Conservation (phyloP, 2,888 invertebrate species). For the Rhagium mordax region DNA sequence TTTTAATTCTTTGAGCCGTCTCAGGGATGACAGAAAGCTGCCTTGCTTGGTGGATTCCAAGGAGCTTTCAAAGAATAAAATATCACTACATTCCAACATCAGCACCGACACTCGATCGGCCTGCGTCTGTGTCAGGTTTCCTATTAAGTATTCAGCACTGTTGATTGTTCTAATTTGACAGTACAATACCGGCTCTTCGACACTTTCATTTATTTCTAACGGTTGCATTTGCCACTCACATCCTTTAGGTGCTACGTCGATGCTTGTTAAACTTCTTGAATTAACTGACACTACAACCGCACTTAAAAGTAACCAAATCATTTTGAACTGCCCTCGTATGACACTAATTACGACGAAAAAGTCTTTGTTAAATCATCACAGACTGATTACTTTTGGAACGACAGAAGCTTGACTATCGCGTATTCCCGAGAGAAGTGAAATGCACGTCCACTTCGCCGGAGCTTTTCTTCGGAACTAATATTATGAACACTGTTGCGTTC, state of each 20-base stretch:
- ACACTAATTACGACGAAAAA: conserved; percentile 21
- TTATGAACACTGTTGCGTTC: conserved; percentile 59
- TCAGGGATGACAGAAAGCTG: conserved; percentile 76
- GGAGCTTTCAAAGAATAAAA: conserved; percentile 82
- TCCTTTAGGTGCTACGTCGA: conserved; percentile 79
- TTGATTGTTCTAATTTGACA: conserved; percentile 83
- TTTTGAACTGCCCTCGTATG: conserved; percentile 34
- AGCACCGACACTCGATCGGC: conserved; percentile 80
- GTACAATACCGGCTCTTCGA: conserved; percentile 74
- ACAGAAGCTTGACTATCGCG: conserved; percentile 25
- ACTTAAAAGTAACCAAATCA: conserved; percentile 55
- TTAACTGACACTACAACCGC: conserved; percentile 55
- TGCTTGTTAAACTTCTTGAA: conserved; percentile 65
- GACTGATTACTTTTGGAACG: conserved; percentile 24
- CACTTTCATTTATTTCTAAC: conserved; percentile 71
- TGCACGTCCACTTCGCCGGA: conserved; percentile 43
- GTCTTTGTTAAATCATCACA: conserved; percentile 54
- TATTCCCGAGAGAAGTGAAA: conserved; percentile 12
- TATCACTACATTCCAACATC: conserved; percentile 82
- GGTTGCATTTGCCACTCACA: conserved; percentile 80
- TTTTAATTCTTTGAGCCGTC: conserved; percentile 78
- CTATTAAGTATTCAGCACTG: conserved; percentile 78
- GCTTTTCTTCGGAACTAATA: conserved; percentile 56
- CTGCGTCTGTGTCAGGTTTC: conserved; percentile 79
- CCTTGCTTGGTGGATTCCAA: conserved; percentile 70